Percentiles rank a stretch among this genome's conserved stretches.
These are phyloP conservation scores for Drosophila infuscata DNA, from an alignment of 2,888 invertebrate genomes.

Conservation along the genomic window DNA sequence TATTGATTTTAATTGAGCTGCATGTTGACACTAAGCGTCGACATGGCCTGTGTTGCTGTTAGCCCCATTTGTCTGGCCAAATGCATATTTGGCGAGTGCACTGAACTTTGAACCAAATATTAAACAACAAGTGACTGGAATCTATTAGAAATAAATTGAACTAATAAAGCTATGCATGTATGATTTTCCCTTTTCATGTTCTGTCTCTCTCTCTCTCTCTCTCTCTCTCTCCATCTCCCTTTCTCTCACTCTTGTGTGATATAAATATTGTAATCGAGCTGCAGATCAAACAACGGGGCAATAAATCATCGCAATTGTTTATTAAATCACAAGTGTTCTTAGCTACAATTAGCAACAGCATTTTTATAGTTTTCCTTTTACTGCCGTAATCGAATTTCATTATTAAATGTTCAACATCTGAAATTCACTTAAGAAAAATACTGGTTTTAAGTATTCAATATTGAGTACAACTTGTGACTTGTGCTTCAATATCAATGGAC, in stretches of 20 bases:
- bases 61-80: constrained; percentile 43
- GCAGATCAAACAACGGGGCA: background rate
- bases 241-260: background rate
- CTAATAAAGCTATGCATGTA: background rate
- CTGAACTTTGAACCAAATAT: constrained; percentile 49
- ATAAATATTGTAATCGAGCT: constrained; percentile 18
- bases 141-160: background rate
- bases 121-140: background rate
- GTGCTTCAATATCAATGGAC: background rate
- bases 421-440: background rate
- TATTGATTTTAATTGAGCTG: constrained; percentile 71
- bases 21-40: constrained; percentile 44
- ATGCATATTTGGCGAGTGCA: constrained; percentile 38
- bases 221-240: background rate
- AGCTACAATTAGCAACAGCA: constrained; percentile 3
- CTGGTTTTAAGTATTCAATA: too few species aligned
- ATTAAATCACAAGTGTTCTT: constrained; percentile 7
- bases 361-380: background rate
- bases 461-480: background rate
- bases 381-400: background rate
- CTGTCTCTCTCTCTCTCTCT: background rate
- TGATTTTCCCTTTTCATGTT: background rate
- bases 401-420: too few species aligned
- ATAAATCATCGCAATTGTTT: constrained; percentile 23
- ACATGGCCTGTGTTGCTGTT: constrained; percentile 31